phyloP scores from a whole-genome alignment of 2,113 vertebrate species.

The Thomomys bottae region DNA sequence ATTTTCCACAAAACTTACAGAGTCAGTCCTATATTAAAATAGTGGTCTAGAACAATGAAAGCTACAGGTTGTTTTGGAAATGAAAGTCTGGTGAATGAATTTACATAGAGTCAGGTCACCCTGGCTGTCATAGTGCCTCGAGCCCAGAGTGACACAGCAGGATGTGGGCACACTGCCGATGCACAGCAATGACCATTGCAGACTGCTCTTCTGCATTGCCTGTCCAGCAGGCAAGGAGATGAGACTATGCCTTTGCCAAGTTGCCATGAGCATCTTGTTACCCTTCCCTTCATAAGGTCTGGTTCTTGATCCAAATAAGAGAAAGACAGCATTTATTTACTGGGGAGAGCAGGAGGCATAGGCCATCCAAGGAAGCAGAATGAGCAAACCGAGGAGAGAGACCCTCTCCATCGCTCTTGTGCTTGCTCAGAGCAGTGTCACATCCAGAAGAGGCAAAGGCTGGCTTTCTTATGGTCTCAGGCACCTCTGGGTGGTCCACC shows the following conservation, averaged over 20 bases:
- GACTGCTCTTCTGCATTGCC: rapidly evolving
- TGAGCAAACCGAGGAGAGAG: no score
- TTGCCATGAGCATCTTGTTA: background rate
- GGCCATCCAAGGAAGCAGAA: no score
- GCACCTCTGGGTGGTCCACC: no score
- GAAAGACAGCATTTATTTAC: no score
- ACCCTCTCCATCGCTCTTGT: no score
- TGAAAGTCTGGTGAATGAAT: background rate
- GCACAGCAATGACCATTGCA: rapidly evolving
- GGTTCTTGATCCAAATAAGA: no score
- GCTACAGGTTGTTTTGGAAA: background rate
- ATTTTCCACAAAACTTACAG: background rate
- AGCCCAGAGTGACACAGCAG: rapidly evolving
- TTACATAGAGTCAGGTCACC: background rate
- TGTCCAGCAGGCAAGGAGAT: background rate
- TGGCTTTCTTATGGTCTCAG: no score
- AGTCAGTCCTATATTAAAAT: background rate
- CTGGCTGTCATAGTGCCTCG: background rate
- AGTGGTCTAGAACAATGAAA: background rate
- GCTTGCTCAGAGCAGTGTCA: no score
- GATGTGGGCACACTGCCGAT: background rate
- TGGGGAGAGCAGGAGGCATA: no score
- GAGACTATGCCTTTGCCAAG: background rate
- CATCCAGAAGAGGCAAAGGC: no score
- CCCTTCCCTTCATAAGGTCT: no score